Percentiles rank a stretch among this genome's conserved stretches.
Conservation (phyloP, 37 sponge, comb jelly and placozoan species). For the Ephydatia muelleri region DNA sequence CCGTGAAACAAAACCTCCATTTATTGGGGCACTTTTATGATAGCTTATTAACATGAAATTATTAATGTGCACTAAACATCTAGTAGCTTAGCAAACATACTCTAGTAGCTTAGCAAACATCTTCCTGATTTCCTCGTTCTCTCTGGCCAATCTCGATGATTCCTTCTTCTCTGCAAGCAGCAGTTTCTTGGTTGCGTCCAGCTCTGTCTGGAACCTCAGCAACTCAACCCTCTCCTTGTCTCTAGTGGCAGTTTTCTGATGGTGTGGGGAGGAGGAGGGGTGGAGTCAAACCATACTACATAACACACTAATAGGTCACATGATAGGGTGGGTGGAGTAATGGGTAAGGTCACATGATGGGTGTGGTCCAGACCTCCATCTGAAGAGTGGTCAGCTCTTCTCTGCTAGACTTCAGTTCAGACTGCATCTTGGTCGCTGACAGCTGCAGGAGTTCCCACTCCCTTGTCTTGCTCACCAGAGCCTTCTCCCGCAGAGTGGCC, state of each 20-base stretch:
- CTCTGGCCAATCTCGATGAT: constrained; percentile 17
- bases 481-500: constrained; percentile 3
- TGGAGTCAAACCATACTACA: too few species aligned
- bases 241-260: constrained; percentile 50
- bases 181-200: constrained; percentile 42
- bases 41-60: too few species aligned
- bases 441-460: background rate
- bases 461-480: background rate
- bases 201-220: constrained; percentile 43
- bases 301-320: background rate
- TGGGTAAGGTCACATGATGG: background rate
- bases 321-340: background rate
- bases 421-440: background rate
- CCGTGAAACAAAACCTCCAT: too few species aligned
- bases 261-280: too few species aligned
- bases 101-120: constrained; percentile 60
- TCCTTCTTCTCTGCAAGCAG: constrained; percentile 44
- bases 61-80: too few species aligned
- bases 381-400: background rate
- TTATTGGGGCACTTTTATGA: too few species aligned
- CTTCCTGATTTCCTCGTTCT: constrained; percentile 72
- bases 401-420: background rate
- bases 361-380: background rate
- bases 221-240: constrained; percentile 63
- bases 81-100: constrained; percentile 41